Evolutionary conservation across 2,797 vertebrate species (phyloP).

Genomic region (Adelosebastes latens): DNA sequence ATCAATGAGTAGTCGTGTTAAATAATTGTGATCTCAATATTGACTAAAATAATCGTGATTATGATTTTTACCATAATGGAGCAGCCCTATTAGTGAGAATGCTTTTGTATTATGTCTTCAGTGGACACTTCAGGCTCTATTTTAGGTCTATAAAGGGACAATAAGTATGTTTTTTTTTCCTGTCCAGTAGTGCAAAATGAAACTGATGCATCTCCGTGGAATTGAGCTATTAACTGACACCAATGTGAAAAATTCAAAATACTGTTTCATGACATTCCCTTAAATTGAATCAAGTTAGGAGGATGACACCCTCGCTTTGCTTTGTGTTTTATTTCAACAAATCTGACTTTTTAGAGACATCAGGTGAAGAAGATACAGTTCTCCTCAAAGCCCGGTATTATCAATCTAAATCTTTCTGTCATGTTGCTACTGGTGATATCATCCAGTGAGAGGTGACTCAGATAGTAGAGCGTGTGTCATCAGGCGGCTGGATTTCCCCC

Average conservation of each 20-base stretch:
- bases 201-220: not conserved
- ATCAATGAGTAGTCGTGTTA: too few species aligned
- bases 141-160: not conserved
- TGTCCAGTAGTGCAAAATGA: not conserved
- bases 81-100: not conserved
- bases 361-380: not conserved
- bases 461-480: not conserved
- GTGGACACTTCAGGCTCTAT: not conserved
- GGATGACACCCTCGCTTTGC: not conserved
- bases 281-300: not conserved
- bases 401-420: not conserved
- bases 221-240: not conserved
- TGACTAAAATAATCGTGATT: too few species aligned
- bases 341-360: not conserved
- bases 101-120: not conserved
- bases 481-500: not conserved
- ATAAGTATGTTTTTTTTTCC: not conserved
- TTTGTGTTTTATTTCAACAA: not conserved
- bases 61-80: too few species aligned
- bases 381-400: not conserved
- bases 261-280: not conserved
- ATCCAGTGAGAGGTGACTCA: conserved; percentile 3
- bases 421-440: not conserved
- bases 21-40: too few species aligned
- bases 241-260: not conserved